Conservation (phyloP, 1,140 invertebrate genomes). For the Druon quercuslanigerum region DNA sequence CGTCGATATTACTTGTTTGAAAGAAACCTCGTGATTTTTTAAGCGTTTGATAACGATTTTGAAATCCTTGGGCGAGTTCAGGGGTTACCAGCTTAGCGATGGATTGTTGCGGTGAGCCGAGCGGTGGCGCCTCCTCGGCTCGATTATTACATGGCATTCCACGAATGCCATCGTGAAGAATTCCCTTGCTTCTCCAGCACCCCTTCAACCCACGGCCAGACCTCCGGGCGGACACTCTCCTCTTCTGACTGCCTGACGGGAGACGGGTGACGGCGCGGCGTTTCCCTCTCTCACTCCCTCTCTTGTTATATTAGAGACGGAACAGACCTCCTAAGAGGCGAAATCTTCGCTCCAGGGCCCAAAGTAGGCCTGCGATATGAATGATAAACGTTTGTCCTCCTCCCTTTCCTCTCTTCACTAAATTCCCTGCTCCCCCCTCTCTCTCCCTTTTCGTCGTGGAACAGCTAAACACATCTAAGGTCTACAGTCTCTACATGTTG, state of each 20-base stretch:
- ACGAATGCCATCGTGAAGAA: slow-evolving; percentile 68
- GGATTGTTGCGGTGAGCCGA: slow-evolving; percentile 56
- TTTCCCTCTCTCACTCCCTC: slow-evolving; percentile 36
- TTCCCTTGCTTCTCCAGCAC: slow-evolving; percentile 53
- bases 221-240: slow-evolving; percentile 27
- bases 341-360: slow-evolving; percentile 47
- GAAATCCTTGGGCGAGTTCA: slow-evolving; percentile 14
- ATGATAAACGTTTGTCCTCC: slow-evolving; percentile 54
- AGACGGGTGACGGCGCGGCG: slow-evolving; percentile 47
- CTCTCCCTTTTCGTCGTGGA: background rate
- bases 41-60: slow-evolving; percentile 29
- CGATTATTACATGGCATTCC: slow-evolving; percentile 75
- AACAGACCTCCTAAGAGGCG: slow-evolving; percentile 48
- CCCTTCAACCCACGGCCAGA: slow-evolving; percentile 42
- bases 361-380: slow-evolving; percentile 55
- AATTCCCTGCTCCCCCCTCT: background rate
- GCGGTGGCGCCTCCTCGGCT: slow-evolving; percentile 69
- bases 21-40: background rate
- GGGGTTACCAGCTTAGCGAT: background rate
- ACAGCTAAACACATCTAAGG: slow-evolving; percentile 29
- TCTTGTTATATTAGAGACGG: slow-evolving; percentile 28
- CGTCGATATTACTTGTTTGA: background rate
- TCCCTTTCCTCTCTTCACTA: slow-evolving; percentile 33
- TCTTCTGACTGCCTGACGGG: slow-evolving; percentile 48
- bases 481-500: background rate